Evolutionary conservation across 2,888 invertebrate genomes (phyloP), one percentile per base, ranked within the genome.

Genomic region (Cataglyphis albicans): DNA sequence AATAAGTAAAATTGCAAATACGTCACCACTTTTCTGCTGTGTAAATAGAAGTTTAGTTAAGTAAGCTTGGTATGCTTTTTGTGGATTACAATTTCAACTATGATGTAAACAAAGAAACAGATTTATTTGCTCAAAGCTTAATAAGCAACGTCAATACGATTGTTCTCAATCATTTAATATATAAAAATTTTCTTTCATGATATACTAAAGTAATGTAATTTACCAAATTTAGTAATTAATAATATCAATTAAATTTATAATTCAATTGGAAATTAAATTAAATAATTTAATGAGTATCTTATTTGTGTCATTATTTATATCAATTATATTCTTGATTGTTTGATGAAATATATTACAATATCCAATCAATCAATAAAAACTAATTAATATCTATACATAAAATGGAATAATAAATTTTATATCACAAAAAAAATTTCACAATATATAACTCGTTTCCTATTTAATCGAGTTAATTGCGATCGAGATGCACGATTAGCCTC

Each of bases 401-500:
- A n/a, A 3, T 7, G 5, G 7, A 75, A 55, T 52, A 32, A 44
- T 48, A 29, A 29, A 21, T 18, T 15, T 9, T n/a, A 2, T 38
- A 7, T 61, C 18, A 12, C 1, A 38, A 75, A 44, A n/a, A 3
- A 5, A 7, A 65, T 38, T 65, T 18, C 25, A 5, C 12, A 12
- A 29, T 18, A 18, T 10, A 35, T 15, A 32, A 41, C n/a, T 73
- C 29, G 52, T 7, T 18, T 61, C 5, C 3, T 21, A 7, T 12
- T 35, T 10, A 35, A 32, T 29, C n/a, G 18, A 61, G 5, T 48
- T 21, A 21, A 5, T 59, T 59, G 38, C 41, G 55, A 55, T 65
- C n/a, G 41, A n/a, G 15, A 57, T n/a, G 18, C 7, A 44, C 55
- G 55, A 67, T 78, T 68, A 57, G 57, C n/a, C 57, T 70, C 7